A percentile compares a stretch with the other conserved stretches of the same genome.
phyloP scores from a whole-genome alignment of 2,113 vertebrate species.

The Chiloscyllium plagiosum region DNA sequence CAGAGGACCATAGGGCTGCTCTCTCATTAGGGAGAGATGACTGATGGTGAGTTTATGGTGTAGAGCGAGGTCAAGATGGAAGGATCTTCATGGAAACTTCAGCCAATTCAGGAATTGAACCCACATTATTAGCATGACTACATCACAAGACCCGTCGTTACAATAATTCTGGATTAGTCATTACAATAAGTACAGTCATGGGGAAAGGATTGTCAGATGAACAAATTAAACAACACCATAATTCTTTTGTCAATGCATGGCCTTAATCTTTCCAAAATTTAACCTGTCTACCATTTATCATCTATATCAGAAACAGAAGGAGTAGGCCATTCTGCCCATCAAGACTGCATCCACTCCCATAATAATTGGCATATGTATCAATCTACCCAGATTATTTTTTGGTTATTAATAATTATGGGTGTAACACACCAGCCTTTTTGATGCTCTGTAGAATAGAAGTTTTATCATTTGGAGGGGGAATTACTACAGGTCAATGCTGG shows the following conservation, averaged over 20 bases:
- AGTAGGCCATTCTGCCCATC: too few species aligned
- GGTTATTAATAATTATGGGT: neutral
- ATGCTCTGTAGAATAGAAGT: neutral
- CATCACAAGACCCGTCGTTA: too few species aligned
- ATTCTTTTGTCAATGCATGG: neutral
- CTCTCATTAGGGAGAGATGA: too few species aligned
- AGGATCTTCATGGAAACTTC: too few species aligned
- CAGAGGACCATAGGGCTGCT: too few species aligned
- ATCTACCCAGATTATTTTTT: neutral
- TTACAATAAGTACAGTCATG: neutral
- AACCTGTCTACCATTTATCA: neutral
- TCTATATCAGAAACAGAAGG: too few species aligned
- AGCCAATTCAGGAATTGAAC: too few species aligned
- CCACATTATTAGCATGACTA: too few species aligned
- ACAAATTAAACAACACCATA: neutral
- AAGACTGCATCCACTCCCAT: too few species aligned
- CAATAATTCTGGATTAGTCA: too few species aligned
- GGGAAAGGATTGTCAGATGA: neutral
- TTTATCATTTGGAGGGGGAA: neutral
- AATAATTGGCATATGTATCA: neutral
- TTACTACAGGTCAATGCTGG: neutral
- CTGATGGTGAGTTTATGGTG: too few species aligned
- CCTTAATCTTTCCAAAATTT: neutral
- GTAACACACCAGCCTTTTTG: neutral
- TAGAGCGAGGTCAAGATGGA: too few species aligned